These are phyloP conservation scores for Aspidiotus destructor DNA, from an alignment of 2,888 invertebrate genomes.

Conservation along the genomic window DNA sequence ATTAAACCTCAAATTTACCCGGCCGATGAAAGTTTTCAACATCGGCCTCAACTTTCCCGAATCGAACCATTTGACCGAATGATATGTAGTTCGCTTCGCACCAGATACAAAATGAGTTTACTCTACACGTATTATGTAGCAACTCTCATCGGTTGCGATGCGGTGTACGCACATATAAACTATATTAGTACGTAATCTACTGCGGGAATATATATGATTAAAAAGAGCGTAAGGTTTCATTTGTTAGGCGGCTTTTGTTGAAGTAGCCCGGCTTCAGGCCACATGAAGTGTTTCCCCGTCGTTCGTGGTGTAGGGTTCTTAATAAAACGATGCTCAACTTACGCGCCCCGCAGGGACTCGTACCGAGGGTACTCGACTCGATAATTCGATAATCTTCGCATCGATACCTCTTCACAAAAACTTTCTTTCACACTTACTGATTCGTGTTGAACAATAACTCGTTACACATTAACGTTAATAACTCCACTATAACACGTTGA, in stretches of 20 bases:
- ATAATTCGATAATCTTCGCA: constrained; percentile 34
- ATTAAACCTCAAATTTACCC: no score
- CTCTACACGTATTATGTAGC: no score
- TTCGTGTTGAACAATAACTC: neutral
- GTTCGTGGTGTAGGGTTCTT: constrained; percentile 17
- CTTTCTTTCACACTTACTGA: constrained; percentile 18
- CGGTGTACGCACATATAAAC: no score
- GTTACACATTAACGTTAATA: neutral
- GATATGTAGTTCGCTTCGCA: no score
- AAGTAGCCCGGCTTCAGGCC: neutral
- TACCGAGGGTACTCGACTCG: constrained; percentile 28
- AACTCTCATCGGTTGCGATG: no score
- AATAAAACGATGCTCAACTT: constrained; percentile 31
- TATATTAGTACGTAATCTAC: neutral
- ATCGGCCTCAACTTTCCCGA: no score
- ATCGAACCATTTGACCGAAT: no score
- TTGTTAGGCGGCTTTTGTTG: constrained; percentile 2
- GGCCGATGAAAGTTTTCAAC: no score
- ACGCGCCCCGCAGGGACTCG: constrained; percentile 28
- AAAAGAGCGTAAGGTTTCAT: constrained; percentile 2
- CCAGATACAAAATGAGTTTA: no score
- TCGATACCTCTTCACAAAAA: constrained; percentile 33
- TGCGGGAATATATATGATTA: neutral
- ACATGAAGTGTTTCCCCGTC: constrained; percentile 4
- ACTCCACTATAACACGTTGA: no score